Evolutionary conservation across 2,797 vertebrate species (phyloP).

Genomic region (Nannoperca obscura): DNA sequence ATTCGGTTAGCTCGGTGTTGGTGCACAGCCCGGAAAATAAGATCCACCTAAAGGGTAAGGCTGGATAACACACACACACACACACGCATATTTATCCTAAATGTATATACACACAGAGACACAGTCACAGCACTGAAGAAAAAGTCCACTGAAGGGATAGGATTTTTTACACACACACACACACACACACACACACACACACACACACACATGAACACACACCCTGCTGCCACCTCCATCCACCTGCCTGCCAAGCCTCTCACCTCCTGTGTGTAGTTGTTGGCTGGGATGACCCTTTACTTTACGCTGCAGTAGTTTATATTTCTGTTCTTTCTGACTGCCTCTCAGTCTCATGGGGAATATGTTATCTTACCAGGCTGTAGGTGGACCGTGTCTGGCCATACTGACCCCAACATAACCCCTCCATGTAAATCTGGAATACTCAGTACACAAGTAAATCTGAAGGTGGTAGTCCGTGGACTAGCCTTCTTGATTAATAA

Average conservation of each 20-base stretch:
- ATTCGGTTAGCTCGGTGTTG: conserved; percentile 97
- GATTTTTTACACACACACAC: conserved; percentile 20
- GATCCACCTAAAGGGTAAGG: conserved; percentile 95
- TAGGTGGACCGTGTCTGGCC: conserved; percentile 53
- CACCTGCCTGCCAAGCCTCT: conserved; percentile 44
- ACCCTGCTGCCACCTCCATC: conserved; percentile 31
- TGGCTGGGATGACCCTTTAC: conserved; percentile 71
- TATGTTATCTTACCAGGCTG: conserved; percentile 68
- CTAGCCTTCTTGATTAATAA: conserved; percentile 4
- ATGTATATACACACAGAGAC: conserved; percentile 15
- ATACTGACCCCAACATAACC: conserved; percentile 54
- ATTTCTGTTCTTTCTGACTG: conserved; percentile 70
- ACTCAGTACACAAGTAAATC: conserved; percentile 23
- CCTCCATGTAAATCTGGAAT: conserved; percentile 32
- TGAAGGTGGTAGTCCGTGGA: background rate
- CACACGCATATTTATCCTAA: conserved; percentile 17
- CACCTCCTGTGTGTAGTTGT: conserved; percentile 64
- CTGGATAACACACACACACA: conserved; percentile 11
- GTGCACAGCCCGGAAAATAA: conserved; percentile 99
- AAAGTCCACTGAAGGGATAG: conserved; percentile 31
- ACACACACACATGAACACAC: conserved; percentile 24
- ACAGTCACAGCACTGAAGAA: conserved; percentile 27
- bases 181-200: no score
- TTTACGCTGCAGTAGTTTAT: conserved; percentile 75
- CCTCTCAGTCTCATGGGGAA: conserved; percentile 61